Evolutionary conservation across 2,797 vertebrate species (phyloP).

Genomic region (Bradypodion ventrale): DNA sequence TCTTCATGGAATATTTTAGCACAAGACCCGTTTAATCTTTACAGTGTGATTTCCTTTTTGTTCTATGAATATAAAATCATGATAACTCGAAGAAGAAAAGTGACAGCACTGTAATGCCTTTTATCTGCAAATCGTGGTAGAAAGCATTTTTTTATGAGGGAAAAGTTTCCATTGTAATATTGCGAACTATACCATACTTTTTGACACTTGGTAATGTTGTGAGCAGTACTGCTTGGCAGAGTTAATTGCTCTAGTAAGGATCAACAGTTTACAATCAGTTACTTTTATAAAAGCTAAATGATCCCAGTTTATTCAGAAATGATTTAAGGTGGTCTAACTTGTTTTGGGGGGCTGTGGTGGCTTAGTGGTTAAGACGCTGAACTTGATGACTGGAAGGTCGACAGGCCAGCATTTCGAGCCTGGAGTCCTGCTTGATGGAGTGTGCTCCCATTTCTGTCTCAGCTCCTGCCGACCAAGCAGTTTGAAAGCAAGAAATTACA

Average conservation of each 20-base stretch:
- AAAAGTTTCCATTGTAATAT: neutral
- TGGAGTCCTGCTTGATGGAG: too few species aligned
- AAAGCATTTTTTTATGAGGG: neutral
- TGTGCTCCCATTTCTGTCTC: too few species aligned
- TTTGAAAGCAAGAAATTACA: too few species aligned
- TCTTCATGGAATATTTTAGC: conserved; percentile 40
- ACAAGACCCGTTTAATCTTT: conserved; percentile 23
- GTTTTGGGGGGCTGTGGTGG: too few species aligned
- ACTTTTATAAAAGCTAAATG: neutral
- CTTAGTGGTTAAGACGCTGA: too few species aligned
- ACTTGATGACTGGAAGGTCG: too few species aligned
- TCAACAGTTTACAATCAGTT: neutral
- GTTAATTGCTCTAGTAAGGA: neutral
- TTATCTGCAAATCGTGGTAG: too few species aligned
- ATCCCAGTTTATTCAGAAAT: neutral
- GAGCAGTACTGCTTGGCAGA: neutral
- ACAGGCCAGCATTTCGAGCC: too few species aligned
- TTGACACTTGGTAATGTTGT: neutral
- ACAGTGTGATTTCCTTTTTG: conserved; percentile 4
- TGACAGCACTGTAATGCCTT: neutral
- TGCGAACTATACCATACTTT: neutral
- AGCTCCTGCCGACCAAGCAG: too few species aligned
- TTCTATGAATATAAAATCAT: neutral
- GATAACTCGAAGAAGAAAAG: conserved; percentile 14
- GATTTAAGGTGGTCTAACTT: neutral